Evolutionary conservation across 2,888 invertebrate species (phyloP).

Genomic region (Diogma glabrata): DNA sequence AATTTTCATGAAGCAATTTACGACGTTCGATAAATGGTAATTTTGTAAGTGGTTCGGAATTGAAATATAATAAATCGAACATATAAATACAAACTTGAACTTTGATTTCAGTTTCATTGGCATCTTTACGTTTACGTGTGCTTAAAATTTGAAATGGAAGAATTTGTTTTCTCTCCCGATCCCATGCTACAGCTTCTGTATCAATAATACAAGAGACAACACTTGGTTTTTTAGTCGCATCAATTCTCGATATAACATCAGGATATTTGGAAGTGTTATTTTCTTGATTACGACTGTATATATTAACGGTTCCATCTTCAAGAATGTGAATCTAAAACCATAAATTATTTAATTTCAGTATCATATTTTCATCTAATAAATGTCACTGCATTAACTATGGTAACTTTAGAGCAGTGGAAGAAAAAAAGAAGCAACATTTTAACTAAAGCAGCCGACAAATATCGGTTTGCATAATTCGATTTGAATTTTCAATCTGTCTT

Average conservation of each 20-base stretch:
- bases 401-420: too few species aligned
- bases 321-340: slow-evolving; percentile 62
- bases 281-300: slow-evolving; percentile 95
- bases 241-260: slow-evolving; percentile 70
- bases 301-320: slow-evolving; percentile 55
- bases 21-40: slow-evolving; percentile 65
- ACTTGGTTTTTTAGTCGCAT: slow-evolving; percentile 39
- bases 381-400: neutral
- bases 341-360: neutral
- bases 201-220: slow-evolving; percentile 84
- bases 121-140: slow-evolving; percentile 87
- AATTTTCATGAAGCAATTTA: slow-evolving; percentile 55
- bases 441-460: too few species aligned
- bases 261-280: slow-evolving; percentile 93
- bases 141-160: slow-evolving; percentile 93
- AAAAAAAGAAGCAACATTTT: too few species aligned
- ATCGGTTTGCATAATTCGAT: too few species aligned
- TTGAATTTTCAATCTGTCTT: too few species aligned
- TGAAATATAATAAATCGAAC: slow-evolving; percentile 89
- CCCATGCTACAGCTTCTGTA: slow-evolving; percentile 97
- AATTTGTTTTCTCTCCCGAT: slow-evolving; percentile 72
- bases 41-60: slow-evolving; percentile 73
- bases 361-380: neutral
- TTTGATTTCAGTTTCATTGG: slow-evolving; percentile 39
- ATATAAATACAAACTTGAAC: slow-evolving; percentile 89